These are phyloP conservation scores for Ceratina calcarata DNA, from an alignment of 1,140 invertebrate genomes.

Conservation along the genomic window DNA sequence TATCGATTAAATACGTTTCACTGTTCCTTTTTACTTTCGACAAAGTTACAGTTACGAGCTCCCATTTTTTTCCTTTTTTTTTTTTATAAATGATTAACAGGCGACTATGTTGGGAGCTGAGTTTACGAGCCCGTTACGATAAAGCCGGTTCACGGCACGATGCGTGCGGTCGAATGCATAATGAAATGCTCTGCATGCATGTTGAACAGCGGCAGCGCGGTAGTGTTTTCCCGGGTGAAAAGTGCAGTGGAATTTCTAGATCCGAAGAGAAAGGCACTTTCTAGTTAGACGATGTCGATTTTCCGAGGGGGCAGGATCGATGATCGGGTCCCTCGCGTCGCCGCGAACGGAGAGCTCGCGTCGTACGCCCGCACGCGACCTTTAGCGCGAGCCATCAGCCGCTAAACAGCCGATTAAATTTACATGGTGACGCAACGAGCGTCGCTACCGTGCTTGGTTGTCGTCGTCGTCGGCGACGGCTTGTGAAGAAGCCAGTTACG, in stretches of 20 bases:
- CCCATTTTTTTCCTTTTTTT: too few species aligned
- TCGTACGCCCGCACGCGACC: constrained; percentile 29
- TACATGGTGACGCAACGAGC: constrained; percentile 56
- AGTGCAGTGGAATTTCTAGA: constrained; percentile 46
- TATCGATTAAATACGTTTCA: neutral
- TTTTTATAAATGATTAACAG: constrained; percentile 20
- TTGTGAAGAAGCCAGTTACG: constrained; percentile 46
- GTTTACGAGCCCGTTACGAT: constrained; percentile 1
- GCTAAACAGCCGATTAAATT: constrained; percentile 62
- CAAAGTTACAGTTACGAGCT: neutral
- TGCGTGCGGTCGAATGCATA: neutral
- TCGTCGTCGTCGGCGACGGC: constrained; percentile 20
- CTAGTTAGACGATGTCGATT: constrained; percentile 27
- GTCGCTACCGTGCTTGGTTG: constrained; percentile 2
- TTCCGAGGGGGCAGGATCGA: constrained; percentile 33
- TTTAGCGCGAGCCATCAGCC: constrained; percentile 44
- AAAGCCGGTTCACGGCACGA: neutral
- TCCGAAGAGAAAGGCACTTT: constrained; percentile 50
- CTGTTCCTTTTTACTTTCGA: neutral
- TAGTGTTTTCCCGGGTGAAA: constrained; percentile 42
- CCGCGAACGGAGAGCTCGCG: neutral
- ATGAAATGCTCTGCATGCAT: neutral
- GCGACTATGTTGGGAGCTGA: neutral
- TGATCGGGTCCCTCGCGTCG: neutral
- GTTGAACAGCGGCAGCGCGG: neutral